Base-by-base conservation (phyloP, 2,888 invertebrate genomes). In the Cryptocephalus moraei region DNA sequence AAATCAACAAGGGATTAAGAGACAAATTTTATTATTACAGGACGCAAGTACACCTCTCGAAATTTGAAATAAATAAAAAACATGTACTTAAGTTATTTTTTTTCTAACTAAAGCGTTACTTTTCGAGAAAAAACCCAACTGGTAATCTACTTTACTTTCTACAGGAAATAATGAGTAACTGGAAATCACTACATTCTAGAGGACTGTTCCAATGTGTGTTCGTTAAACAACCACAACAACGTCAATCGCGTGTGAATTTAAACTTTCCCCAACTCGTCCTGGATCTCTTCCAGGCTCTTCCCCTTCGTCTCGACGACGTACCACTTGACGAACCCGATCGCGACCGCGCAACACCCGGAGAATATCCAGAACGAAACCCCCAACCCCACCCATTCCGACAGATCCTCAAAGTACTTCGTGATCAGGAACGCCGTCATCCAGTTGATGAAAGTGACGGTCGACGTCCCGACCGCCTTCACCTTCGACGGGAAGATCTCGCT, bases 401-500 rank as follows among this genome's bases (percentile, higher is more conserved):
- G 12, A 39, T 48, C 43, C 0, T 57, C 56, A 54, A 61, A 64
- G 10, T 57, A 52, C 33, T 60, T 43, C 0, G 59, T 57, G 2
- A 62, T 53, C 1, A 60, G 10, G 39, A 61, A 61, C 33, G 56
- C 58, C 8, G 50, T 43, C 9, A 84, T 32, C 42, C 45, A 41
- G 11, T 39, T 10, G 9, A 47, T 10, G n/a, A 44, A 34, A 13
- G 38, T 33, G 8, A 34, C 22, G 10, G 44, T 41, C 22, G 46
- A 46, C 32, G 45, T 34, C 10, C 41, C 80, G 67, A 86, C 85
- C 1, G 87, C 82, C 47, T 58, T 59, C 0, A 58, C 51, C 56
- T 85, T 83, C 0, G 81, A 72, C 14, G 91, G 81, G 67, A 91
- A 82, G 68, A 90, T 77, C 67, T 91, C 91, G 1, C 85, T 82